Evolutionary conservation across 1,140 invertebrate species (phyloP).

Genomic region (Alviniconcha marisindica): DNA sequence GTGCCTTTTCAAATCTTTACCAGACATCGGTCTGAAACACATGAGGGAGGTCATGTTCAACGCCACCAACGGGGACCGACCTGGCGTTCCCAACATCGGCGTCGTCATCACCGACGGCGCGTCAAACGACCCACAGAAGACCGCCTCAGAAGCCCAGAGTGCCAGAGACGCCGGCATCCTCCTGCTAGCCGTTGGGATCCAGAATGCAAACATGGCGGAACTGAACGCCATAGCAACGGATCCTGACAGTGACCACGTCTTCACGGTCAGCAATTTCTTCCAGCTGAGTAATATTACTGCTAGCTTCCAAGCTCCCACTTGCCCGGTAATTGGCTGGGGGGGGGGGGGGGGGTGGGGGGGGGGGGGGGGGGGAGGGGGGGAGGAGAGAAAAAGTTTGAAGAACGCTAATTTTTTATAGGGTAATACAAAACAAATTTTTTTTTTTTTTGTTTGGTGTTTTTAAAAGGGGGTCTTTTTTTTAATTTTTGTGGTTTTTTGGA

Average conservation of each 20-base stretch:
- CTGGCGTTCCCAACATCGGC: conserved; percentile 59
- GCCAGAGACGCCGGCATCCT: conserved; percentile 54
- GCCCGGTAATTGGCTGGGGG: background rate
- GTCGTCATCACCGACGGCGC: conserved; percentile 71
- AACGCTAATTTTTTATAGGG: no score
- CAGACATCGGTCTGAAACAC: conserved; percentile 61
- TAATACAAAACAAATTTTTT: no score
- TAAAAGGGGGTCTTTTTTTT: no score
- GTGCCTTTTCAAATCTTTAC: no score
- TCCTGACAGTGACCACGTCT: background rate
- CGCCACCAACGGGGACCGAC: conserved; percentile 61
- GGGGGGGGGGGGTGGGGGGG: no score
- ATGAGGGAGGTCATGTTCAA: conserved; percentile 64
- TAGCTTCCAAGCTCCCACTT: background rate
- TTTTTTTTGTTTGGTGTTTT: no score
- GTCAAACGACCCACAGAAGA: conserved; percentile 62
- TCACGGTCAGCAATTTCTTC: background rate
- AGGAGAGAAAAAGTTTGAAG: background rate
- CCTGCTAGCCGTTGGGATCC: conserved; percentile 65
- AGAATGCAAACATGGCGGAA: conserved; percentile 55
- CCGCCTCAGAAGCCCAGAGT: conserved; percentile 55
- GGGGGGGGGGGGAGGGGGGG: no score
- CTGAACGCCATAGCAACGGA: conserved; percentile 58
- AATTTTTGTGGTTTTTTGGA: no score
- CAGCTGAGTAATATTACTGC: background rate